A percentile compares a stretch with the other conserved stretches of the same genome.
Conservation (phyloP, 2,888 invertebrate species). For the Latheticus oryzae region DNA sequence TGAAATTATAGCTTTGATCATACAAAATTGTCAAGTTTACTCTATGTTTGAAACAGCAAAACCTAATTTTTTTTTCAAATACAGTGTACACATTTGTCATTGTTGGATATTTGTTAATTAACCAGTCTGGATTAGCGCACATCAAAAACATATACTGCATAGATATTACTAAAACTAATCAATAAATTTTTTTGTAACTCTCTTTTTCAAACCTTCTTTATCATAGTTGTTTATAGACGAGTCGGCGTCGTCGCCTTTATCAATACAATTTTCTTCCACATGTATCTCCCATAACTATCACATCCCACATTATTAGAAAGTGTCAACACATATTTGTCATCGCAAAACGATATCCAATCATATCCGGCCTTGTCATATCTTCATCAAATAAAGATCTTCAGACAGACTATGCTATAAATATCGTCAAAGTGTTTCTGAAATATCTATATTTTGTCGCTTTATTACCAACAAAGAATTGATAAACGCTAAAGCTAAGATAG, state of each 20-base stretch:
- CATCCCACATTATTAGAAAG: constrained; percentile 26
- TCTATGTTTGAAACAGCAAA: no score
- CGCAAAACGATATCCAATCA: constrained; percentile 34
- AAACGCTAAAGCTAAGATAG: constrained; percentile 11
- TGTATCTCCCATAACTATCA: constrained; percentile 28
- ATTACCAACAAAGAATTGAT: constrained; percentile 4
- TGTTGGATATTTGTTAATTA: no score
- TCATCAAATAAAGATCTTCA: constrained; percentile 24
- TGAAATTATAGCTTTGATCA: no score
- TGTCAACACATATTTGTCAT: constrained; percentile 31
- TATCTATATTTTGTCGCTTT: constrained; percentile 9
- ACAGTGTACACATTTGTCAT: no score
- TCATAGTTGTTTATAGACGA: constrained; percentile 22
- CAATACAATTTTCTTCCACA: constrained; percentile 33
- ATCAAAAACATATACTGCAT: no score
- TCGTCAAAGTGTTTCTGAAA: constrained; percentile 2
- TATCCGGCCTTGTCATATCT: constrained; percentile 18
- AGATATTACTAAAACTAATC: no score
- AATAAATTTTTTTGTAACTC: no score
- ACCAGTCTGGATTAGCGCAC: no score
- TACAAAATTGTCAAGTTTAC: no score
- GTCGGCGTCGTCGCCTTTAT: constrained; percentile 32
- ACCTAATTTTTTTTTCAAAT: no score
- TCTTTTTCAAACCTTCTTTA: constrained; percentile 15
- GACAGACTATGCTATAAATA: constrained; percentile 1